Evolutionary conservation across 2,797 vertebrate genomes (phyloP).

Genomic region (Bryconaethiops microstoma): DNA sequence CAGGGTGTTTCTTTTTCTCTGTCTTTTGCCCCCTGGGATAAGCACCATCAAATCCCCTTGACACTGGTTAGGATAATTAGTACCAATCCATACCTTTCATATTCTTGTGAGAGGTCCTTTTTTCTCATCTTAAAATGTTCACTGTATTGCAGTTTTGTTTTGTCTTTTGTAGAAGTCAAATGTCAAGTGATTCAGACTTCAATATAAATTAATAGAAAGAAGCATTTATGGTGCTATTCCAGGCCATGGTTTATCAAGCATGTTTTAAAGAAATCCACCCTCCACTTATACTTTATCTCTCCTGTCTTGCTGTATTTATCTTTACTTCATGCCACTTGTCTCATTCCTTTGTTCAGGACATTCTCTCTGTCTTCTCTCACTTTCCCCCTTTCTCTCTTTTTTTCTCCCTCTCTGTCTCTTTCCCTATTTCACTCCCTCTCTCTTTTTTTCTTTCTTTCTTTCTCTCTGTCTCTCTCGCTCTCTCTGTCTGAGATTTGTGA

Average conservation of each 20-base stretch:
- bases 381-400: conserved; percentile 26
- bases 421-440: not conserved
- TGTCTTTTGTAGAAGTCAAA: not conserved
- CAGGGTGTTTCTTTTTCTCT: too few relatives aligned
- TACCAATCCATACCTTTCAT: too few relatives aligned
- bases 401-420: conserved; percentile 25
- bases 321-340: not conserved
- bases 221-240: not conserved
- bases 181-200: not conserved
- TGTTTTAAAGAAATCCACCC: not conserved
- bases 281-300: not conserved
- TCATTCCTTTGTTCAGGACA: conserved; percentile 9
- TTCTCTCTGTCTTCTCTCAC: conserved; percentile 19
- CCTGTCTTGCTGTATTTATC: not conserved
- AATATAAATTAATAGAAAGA: conserved; percentile 9
- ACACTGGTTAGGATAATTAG: too few relatives aligned
- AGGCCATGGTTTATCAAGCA: not conserved
- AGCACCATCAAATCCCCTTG: too few relatives aligned
- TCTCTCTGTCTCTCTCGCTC: too few relatives aligned
- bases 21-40: too few relatives aligned
- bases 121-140: too few relatives aligned
- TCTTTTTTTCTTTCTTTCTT: not conserved
- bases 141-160: not conserved
- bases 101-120: too few relatives aligned
- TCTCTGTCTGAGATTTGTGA: conserved; percentile 33